Percentiles rank a stretch among this genome's conserved stretches.
Evolutionary conservation across 2,888 invertebrate species (phyloP).

Genomic region (Empis livida): DNA sequence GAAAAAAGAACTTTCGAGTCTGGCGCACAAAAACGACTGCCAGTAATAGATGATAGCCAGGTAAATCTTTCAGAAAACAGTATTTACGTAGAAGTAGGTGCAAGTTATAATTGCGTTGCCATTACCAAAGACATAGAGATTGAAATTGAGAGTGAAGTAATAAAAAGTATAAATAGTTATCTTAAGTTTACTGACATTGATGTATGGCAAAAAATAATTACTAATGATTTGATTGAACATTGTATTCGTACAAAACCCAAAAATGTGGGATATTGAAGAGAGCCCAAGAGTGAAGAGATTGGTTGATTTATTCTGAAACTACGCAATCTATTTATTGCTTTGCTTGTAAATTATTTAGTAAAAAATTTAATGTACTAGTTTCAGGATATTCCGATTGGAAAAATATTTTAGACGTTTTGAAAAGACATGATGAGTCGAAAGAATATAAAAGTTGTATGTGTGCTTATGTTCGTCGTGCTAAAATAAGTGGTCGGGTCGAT

Average conservation of each 20-base stretch:
- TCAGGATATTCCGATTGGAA: not conserved
- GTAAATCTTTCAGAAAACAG: too few relatives aligned
- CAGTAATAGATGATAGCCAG: too few relatives aligned
- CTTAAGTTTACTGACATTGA: too few relatives aligned
- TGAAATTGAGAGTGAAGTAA: not conserved
- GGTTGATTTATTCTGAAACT: not conserved
- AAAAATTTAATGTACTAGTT: not conserved
- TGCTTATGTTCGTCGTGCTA: not conserved
- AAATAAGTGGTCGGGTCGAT: not conserved
- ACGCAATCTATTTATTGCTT: not conserved
- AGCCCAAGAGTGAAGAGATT: not conserved
- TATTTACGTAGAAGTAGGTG: too few relatives aligned
- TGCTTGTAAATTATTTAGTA: not conserved
- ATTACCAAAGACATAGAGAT: too few relatives aligned
- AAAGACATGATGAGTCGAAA: not conserved
- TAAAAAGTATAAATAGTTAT: not conserved
- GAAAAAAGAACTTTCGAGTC: too few relatives aligned
- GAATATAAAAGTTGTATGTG: not conserved
- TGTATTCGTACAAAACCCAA: not conserved
- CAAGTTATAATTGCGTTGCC: too few relatives aligned
- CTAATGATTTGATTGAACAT: not conserved
- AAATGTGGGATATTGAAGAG: not conserved
- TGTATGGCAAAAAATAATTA: too few relatives aligned
- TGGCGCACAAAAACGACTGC: too few relatives aligned
- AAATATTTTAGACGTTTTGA: not conserved